A percentile compares a stretch with the other conserved stretches of the same genome.
Evolutionary conservation across 2,113 vertebrate species (phyloP).

Genomic region (Hippocampus mohnikei): DNA sequence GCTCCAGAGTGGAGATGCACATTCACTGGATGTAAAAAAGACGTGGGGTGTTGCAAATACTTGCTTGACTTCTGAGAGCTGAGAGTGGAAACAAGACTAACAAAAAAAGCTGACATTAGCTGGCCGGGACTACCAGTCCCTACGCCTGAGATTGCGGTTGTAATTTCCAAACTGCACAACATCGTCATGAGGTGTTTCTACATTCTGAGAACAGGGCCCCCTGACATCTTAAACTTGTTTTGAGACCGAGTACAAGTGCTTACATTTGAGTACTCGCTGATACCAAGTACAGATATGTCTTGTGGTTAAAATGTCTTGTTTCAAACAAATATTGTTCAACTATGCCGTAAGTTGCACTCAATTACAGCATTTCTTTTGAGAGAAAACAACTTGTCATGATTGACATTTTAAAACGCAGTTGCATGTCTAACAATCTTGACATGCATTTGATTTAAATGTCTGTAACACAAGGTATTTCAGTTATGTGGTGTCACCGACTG

Average conservation of each 20-base stretch:
- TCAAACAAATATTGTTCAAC: too few relatives aligned
- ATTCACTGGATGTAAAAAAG: slow-evolving; percentile 35
- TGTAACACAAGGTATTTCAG: not conserved
- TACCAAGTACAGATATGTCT: too few relatives aligned
- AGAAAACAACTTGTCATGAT: too few relatives aligned
- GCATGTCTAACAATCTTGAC: too few relatives aligned
- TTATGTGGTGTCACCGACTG: not conserved
- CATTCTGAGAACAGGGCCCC: not conserved
- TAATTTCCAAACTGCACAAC: not conserved
- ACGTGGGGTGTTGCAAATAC: not conserved
- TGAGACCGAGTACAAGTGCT: too few relatives aligned
- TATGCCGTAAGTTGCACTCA: too few relatives aligned
- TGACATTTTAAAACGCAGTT: too few relatives aligned
- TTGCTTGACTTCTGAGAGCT: not conserved
- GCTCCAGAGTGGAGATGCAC: slow-evolving; percentile 26
- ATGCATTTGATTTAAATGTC: not conserved
- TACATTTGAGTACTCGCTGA: too few relatives aligned
- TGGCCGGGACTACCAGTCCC: not conserved
- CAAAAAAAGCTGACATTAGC: not conserved
- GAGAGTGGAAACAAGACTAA: not conserved
- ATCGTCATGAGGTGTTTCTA: not conserved
- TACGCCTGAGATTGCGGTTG: not conserved
- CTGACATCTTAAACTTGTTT: too few relatives aligned
- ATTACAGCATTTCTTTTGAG: too few relatives aligned
- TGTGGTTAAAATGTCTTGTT: too few relatives aligned